Evolutionary conservation across 2,888 invertebrate genomes (phyloP).

Genomic region (Mantis religiosa): DNA sequence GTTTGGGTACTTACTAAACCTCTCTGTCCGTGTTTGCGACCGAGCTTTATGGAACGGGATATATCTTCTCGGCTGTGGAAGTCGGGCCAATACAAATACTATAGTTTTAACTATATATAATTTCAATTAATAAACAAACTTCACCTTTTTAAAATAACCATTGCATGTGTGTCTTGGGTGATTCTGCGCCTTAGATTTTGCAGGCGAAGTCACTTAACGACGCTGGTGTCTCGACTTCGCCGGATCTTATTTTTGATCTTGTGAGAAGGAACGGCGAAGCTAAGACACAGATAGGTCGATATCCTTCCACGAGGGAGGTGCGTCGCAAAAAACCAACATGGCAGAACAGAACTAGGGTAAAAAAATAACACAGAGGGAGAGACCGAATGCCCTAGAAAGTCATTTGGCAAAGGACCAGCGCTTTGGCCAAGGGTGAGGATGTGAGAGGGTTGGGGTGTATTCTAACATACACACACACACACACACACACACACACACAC

Average conservation of each 20-base stretch:
- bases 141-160: no score
- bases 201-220: background rate
- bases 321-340: slow-evolving; percentile 6
- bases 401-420: slow-evolving; percentile 16
- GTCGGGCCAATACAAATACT: no score
- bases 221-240: background rate
- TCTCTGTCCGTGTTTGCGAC: no score
- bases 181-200: no score
- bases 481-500: background rate
- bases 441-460: background rate
- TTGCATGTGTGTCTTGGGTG: no score
- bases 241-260: background rate
- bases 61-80: no score
- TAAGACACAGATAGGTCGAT: background rate
- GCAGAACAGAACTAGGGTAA: slow-evolving; percentile 16
- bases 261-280: background rate
- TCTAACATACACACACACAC: background rate
- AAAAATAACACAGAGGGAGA: slow-evolving; percentile 8
- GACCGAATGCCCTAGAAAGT: slow-evolving; percentile 18
- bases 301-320: slow-evolving; percentile 1
- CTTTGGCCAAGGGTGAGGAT: slow-evolving; percentile 1
- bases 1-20: no score
- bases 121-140: no score
- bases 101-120: no score
- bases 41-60: no score